Base-by-base conservation (phyloP, 1,140 invertebrate species). In the Hestina assimilis region DNA sequence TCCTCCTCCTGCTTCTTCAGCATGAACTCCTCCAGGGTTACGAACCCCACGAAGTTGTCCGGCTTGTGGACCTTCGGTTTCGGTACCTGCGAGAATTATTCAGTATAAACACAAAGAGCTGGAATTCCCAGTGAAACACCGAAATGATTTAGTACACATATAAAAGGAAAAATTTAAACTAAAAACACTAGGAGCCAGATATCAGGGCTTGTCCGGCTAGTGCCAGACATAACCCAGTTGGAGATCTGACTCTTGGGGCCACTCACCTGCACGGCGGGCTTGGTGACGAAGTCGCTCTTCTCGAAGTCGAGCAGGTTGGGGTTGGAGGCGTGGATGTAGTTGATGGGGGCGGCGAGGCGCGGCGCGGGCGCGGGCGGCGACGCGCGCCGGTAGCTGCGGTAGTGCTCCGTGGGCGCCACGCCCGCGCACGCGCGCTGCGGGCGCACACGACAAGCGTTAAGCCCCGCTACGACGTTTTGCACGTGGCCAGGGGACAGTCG, bases 21-120 rank as follows among this genome's bases (percentile, higher is more conserved):
- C 93, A 95, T 94, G 64, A 95, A 90, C 77, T 94, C 92, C 82
- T 95, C 93, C 3, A 95, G 84, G 0, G 93, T 95, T 15, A 89
- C 75, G 35, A 87, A 73, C 0, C 81, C 81, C 26, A 70, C 60
- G 33, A 79, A 58, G 59, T 63, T 80, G 56, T 80, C 80, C 17
- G 66, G 69, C 52, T 72, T 63, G 42, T 57, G 56, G 19, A 48
- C 72, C 62, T 66, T 67, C 4, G 66, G 63, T 59, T 68, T 77
- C 4, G 67, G 71, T 12, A 67, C 59, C 58, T 73, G 66, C 21
- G 15, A 19, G 19, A n/a, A n/a, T n/a, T n/a, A n/a, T n/a, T n/a
- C n/a, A n/a, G n/a, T n/a, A n/a, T n/a, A n/a, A n/a, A n/a, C n/a
- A n/a, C n/a, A n/a, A n/a, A n/a, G n/a, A n/a, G n/a, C n/a, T n/a